Evolutionary conservation across 2,888 invertebrate species (phyloP).

Genomic region (Diogma glabrata): DNA sequence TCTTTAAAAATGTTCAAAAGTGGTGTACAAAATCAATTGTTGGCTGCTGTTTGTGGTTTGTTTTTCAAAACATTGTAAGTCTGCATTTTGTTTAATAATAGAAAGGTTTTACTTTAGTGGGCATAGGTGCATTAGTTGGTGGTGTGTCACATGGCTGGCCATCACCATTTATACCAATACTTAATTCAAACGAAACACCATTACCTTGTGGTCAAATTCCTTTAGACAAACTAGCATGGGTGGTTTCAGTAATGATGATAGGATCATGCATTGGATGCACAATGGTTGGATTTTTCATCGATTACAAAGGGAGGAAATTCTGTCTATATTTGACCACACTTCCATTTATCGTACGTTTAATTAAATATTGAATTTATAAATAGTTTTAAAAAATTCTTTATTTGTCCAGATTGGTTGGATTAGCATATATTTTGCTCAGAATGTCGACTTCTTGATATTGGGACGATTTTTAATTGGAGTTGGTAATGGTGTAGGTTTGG

Average conservation of each 20-base stretch:
- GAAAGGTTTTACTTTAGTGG: no score
- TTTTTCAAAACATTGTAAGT: no score
- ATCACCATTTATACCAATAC: constrained; percentile 28
- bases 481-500: constrained; percentile 11
- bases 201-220: constrained; percentile 27
- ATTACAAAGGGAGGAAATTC: constrained; percentile 27
- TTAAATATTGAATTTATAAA: no score
- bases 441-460: constrained; percentile 5
- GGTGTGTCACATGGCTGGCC: constrained; percentile 27
- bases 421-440: background rate
- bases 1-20: no score
- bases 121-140: background rate
- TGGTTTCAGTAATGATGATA: constrained; percentile 29
- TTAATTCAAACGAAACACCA: constrained; percentile 26
- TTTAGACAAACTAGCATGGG: constrained; percentile 28
- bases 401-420: no score
- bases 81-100: no score
- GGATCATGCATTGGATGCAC: constrained; percentile 30
- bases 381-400: no score
- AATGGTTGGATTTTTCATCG: constrained; percentile 29
- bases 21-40: no score
- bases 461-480: constrained; percentile 13
- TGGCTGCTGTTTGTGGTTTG: no score
- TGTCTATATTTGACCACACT: constrained; percentile 25
- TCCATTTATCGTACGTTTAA: no score